Evolutionary conservation across 1,140 invertebrate genomes (phyloP).

Genomic region (Lepidotrigona ventralis): DNA sequence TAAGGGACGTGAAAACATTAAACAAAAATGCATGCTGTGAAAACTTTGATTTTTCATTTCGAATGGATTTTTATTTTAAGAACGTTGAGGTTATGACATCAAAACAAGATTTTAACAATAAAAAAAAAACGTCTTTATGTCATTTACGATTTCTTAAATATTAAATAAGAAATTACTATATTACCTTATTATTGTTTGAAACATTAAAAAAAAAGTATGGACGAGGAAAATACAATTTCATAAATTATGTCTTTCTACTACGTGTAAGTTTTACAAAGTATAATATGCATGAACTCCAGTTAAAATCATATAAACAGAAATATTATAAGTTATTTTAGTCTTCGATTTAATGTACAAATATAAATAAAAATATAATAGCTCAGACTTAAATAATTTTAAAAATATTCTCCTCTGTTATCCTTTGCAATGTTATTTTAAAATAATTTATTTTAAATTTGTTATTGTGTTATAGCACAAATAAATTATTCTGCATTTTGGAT

Average conservation of each 20-base stretch:
- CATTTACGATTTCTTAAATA: constrained; percentile 25
- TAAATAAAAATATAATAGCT: neutral
- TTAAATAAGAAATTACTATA: constrained; percentile 14
- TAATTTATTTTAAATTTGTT: neutral
- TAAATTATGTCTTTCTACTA: constrained; percentile 41
- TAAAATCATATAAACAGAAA: neutral
- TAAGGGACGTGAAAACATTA: constrained; percentile 31
- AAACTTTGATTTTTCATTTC: constrained; percentile 31
- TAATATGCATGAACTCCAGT: constrained; percentile 6
- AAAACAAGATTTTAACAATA: constrained; percentile 41
- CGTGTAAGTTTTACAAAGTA: constrained; percentile 35
- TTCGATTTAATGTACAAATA: neutral
- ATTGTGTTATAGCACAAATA: neutral
- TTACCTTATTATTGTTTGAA: constrained; percentile 12
- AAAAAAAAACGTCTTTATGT: constrained; percentile 10
- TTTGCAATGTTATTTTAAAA: neutral
- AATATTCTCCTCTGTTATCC: neutral
- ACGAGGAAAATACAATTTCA: constrained; percentile 23
- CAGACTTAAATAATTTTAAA: neutral
- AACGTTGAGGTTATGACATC: constrained; percentile 54
- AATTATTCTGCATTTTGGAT: neutral
- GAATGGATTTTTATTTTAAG: constrained; percentile 36
- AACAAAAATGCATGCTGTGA: constrained; percentile 32
- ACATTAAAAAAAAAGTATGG: constrained; percentile 18
- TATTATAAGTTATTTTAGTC: neutral